A percentile compares a stretch with the other conserved stretches of the same genome.
phyloP scores from a whole-genome alignment of 2,797 vertebrate species.

The Alauda arvensis region DNA sequence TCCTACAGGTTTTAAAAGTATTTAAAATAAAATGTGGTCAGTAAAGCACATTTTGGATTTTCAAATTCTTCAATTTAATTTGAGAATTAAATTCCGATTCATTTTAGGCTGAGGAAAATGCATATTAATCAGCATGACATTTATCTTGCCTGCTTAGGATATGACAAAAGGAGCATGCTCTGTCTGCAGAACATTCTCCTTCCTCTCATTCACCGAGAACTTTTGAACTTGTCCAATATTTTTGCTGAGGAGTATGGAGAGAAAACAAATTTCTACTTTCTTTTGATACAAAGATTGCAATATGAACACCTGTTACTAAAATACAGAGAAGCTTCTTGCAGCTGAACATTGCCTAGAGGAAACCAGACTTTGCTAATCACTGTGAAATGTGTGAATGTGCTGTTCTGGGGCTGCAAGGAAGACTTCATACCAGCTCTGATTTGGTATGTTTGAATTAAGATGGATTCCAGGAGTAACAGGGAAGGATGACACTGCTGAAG shows the following conservation, averaged over 20 bases:
- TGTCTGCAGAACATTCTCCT: not conserved
- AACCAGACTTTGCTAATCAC: not conserved
- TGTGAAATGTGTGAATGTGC: not conserved
- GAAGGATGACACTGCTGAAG: not conserved
- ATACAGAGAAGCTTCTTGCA: not conserved
- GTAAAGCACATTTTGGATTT: constrained; percentile 23
- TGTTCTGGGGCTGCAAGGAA: not conserved
- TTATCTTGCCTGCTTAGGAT: constrained; percentile 2
- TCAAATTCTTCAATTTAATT: constrained; percentile 46
- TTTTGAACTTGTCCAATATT: not conserved
- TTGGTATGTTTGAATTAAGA: not conserved
- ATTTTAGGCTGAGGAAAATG: constrained; percentile 21
- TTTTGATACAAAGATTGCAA: not conserved
- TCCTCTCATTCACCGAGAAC: not conserved
- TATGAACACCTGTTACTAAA: not conserved
- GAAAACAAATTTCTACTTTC: not conserved
- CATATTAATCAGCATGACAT: constrained; percentile 11
- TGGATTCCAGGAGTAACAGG: not conserved
- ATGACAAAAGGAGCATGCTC: not conserved
- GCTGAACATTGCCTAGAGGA: not conserved
- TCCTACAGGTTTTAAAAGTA: not conserved
- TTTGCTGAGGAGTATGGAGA: not conserved
- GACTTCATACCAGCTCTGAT: not conserved
- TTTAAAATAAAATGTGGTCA: constrained; percentile 20
- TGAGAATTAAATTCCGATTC: constrained; percentile 50